A percentile compares a stretch with the other conserved stretches of the same genome.
Evolutionary conservation across 2,888 invertebrate species (phyloP).

Genomic region (Notocelia uddmanniana): DNA sequence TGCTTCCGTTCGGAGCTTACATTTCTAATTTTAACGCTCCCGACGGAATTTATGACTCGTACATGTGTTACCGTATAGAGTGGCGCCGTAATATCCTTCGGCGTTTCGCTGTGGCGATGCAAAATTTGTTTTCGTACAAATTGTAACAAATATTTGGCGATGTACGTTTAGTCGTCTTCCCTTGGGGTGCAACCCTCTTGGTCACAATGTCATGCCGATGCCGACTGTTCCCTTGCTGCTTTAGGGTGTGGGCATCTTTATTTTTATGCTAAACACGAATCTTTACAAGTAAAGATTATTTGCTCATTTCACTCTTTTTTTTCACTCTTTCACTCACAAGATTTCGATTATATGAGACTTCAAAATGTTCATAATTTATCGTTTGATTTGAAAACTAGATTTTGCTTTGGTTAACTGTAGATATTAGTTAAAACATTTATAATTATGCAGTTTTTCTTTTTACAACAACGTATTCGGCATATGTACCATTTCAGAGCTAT

Average conservation of each 20-base stretch:
- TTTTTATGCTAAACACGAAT: conserved; percentile 23
- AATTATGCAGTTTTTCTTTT: not conserved
- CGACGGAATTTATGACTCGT: conserved; percentile 77
- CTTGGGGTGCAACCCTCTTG: conserved; percentile 23
- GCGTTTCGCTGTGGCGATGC: conserved; percentile 54
- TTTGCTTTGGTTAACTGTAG: not conserved
- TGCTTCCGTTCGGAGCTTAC: conserved; percentile 76
- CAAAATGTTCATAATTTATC: not conserved
- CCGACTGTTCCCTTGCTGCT: conserved; percentile 5
- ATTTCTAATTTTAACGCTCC: conserved; percentile 83
- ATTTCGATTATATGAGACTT: conserved; percentile 14
- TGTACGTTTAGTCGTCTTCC: conserved; percentile 23
- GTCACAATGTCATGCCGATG: conserved; percentile 26
- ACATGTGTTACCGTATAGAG: conserved; percentile 80
- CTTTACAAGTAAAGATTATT: conserved; percentile 1
- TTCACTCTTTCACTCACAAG: too few species aligned
- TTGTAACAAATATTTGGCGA: conserved; percentile 48
- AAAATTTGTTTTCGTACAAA: conserved; percentile 59
- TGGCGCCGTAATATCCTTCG: conserved; percentile 73
- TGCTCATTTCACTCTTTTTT: too few species aligned
- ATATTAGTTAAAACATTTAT: too few species aligned
- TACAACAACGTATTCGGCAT: not conserved
- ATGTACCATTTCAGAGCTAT: conserved; percentile 11
- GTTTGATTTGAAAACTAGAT: not conserved
- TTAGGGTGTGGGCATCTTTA: conserved; percentile 13